phyloP scores from a whole-genome alignment of 2,888 invertebrate species.

The Eremobia ochroleuca region DNA sequence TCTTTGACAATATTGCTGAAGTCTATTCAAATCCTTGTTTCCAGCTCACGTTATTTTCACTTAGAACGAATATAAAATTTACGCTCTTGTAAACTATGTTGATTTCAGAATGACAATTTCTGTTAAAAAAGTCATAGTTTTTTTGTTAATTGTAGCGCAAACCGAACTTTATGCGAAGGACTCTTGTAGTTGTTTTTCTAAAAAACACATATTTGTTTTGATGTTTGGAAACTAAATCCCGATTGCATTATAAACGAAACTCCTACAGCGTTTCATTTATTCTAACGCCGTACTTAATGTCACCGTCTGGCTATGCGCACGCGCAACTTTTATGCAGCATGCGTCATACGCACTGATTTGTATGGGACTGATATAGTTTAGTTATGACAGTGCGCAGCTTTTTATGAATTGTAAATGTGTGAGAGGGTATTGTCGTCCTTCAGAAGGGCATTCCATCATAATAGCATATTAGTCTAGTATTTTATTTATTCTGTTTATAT shows the following conservation, averaged over 20 bases:
- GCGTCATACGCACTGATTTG: slow-evolving; percentile 64
- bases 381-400: slow-evolving; percentile 55
- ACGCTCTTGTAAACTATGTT: neutral
- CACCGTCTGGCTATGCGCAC: slow-evolving; percentile 70
- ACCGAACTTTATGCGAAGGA: neutral
- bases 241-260: slow-evolving; percentile 20
- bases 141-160: neutral
- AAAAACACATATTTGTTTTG: neutral
- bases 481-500: neutral
- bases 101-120: neutral
- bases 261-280: slow-evolving; percentile 45
- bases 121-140: neutral
- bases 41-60: neutral
- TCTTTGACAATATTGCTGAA: slow-evolving; percentile 32
- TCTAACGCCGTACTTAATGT: slow-evolving; percentile 60
- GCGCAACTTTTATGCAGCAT: slow-evolving; percentile 59
- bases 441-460: too few species aligned
- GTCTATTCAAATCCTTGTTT: neutral
- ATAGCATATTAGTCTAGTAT: neutral
- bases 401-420: slow-evolving; percentile 52
- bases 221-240: neutral
- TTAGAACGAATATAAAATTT: neutral
- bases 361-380: slow-evolving; percentile 61
- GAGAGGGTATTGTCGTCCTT: slow-evolving; percentile 43
- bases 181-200: neutral